These are phyloP conservation scores for Schlechtendalia chinensis DNA, from an alignment of 1,140 invertebrate species.

Conservation along the genomic window DNA sequence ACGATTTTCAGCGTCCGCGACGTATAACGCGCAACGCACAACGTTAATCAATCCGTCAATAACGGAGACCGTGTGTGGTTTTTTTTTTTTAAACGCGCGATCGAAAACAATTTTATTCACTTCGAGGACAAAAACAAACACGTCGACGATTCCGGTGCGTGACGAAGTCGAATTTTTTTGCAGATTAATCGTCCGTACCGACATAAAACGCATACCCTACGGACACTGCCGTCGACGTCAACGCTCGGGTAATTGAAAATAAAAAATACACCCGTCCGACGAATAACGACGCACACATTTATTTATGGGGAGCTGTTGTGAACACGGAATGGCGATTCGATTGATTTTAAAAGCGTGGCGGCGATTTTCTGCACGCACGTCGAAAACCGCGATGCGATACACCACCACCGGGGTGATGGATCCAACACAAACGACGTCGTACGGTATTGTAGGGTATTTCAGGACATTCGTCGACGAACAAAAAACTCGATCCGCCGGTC, in stretches of 20 bases:
- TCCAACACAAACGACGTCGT: too few species aligned
- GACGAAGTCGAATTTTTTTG: not conserved
- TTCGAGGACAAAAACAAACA: not conserved
- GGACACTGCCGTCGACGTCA: not conserved
- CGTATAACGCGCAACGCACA: too few species aligned
- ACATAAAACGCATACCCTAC: not conserved
- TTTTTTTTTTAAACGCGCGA: not conserved
- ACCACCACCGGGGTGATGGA: too few species aligned
- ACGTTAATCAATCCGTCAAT: not conserved
- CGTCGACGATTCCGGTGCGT: not conserved
- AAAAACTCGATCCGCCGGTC: too few species aligned
- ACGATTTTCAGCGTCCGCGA: not conserved
- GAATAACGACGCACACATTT: not conserved
- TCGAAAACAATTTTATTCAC: not conserved
- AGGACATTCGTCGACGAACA: too few species aligned
- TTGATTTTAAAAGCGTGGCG: not conserved
- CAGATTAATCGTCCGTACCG: not conserved
- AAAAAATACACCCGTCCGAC: not conserved
- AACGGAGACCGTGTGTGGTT: not conserved
- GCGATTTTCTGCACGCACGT: not conserved
- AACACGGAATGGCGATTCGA: not conserved
- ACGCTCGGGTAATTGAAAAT: not conserved
- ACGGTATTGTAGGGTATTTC: too few species aligned
- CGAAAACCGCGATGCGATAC: not conserved
- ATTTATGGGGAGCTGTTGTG: not conserved